Conservation (phyloP, 2,113 vertebrate species). For the Ailuropoda melanoleuca region DNA sequence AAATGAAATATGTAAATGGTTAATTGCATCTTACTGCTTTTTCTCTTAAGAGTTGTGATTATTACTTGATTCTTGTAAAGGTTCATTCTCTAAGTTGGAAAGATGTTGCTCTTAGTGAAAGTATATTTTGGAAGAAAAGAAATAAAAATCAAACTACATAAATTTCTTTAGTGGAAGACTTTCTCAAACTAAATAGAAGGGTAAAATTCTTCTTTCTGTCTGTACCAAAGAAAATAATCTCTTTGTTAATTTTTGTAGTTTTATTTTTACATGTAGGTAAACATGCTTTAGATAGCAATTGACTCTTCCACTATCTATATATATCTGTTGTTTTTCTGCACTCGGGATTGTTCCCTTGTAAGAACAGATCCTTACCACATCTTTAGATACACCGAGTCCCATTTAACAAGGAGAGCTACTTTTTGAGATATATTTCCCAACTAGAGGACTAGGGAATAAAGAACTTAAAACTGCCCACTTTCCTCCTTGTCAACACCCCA, state of each 20-base stretch:
- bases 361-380: neutral
- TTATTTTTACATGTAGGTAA: neutral
- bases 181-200: constrained; percentile 19
- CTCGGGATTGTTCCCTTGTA: neutral
- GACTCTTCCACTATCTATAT: neutral
- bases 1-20: neutral
- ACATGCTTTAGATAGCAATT: neutral
- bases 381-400: neutral
- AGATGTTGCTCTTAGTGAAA: neutral
- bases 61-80: neutral
- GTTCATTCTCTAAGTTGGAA: neutral
- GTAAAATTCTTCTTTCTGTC: neutral
- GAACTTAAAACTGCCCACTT: neutral
- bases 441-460: neutral
- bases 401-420: neutral
- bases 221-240: neutral
- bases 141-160: neutral
- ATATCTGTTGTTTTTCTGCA: neutral
- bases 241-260: neutral
- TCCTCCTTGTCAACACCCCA: accelerated
- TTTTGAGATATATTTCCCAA: neutral
- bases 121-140: constrained; percentile 24
- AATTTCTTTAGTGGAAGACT: neutral
- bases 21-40: neutral
- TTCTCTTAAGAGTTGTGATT: neutral